Base-by-base conservation (phyloP, 2,113 vertebrate genomes). In the Indicator maculatus region DNA sequence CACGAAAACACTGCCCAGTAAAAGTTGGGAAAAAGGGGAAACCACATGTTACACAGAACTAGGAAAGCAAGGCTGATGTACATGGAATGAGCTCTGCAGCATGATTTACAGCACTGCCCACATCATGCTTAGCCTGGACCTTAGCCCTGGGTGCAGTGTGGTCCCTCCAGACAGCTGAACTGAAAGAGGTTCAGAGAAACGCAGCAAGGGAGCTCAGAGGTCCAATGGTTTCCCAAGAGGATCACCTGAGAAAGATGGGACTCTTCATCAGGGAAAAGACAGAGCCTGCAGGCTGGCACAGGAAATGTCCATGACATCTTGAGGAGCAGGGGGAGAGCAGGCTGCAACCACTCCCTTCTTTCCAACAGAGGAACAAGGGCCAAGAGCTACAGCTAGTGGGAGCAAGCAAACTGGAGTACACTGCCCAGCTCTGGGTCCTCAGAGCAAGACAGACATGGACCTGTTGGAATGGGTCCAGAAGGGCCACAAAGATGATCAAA, bases 1-100 rank as follows among this genome's bases (percentile, higher is more conserved):
- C 16, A 66, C 11, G 26, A 69, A 81, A 47, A 47, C 41, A 16
- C 3, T 69, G 20, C 20, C 64, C 52, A 50, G 15, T 44, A 70
- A 89, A 58, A 64, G 8, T 4, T 55, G 12, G 9, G 11, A 19
- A 67, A 73, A 61, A 72, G 58, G 55, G 20, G 67, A 72, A 55
- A 72, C 77, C 15, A 27, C 2, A 5, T 12, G 6, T 66, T 60
- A 82, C 0, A 0, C 47, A 8, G 28, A 88, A 47, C 30, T 41
- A 56, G n/a, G 33, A 76, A 71, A 65, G 38, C 55, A 56, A 56
- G 44, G 47, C 13, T 70, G 36, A 31, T 12, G 41, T 41, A 41
- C 41, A 41, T 41, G 41, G 41, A 41, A 14, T 41, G 41, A 41
- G 41, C 41, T 14, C 41, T 41, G 41, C 41, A 41, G 41, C 41